A percentile compares a stretch with the other conserved stretches of the same genome.
phyloP scores from a whole-genome alignment of 2,888 invertebrate species.

The Mellilla xanthometata region DNA sequence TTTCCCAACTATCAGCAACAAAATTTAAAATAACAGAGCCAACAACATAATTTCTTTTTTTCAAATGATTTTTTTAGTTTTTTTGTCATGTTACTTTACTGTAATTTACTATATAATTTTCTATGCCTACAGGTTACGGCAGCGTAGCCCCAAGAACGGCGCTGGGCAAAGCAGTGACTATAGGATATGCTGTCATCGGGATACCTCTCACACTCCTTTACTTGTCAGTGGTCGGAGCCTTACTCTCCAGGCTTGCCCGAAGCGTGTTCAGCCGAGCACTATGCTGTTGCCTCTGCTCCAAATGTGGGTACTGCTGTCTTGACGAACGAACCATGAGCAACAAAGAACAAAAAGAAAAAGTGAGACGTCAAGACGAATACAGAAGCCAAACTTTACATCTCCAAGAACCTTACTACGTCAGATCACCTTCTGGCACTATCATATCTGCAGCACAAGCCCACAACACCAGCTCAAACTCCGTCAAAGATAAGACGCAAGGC shows the following conservation, averaged over 20 bases:
- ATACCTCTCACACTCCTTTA: slow-evolving; percentile 94
- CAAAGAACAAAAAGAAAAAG: slow-evolving; percentile 90
- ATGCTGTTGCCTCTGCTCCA: slow-evolving; percentile 94
- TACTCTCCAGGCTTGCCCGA: slow-evolving; percentile 91
- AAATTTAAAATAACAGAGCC: too few species aligned
- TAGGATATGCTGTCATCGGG: slow-evolving; percentile 93
- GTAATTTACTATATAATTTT: too few species aligned
- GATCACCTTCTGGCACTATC: slow-evolving; percentile 78
- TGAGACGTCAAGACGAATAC: slow-evolving; percentile 87
- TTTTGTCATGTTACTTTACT: too few species aligned
- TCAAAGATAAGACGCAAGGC: slow-evolving; percentile 71
- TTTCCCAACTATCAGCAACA: too few species aligned
- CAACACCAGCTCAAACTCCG: slow-evolving; percentile 63
- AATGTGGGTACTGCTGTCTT: slow-evolving; percentile 93
- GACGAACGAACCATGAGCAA: slow-evolving; percentile 92
- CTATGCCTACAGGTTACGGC: slow-evolving; percentile 92
- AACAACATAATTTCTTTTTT: too few species aligned
- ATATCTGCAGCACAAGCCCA: slow-evolving; percentile 79
- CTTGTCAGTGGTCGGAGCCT: slow-evolving; percentile 92
- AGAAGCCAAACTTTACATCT: slow-evolving; percentile 83
- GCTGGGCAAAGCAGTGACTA: slow-evolving; percentile 95
- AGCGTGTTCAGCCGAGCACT: slow-evolving; percentile 91
- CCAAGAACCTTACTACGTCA: slow-evolving; percentile 88
- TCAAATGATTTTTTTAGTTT: too few species aligned
- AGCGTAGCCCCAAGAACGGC: slow-evolving; percentile 95